phyloP scores from a whole-genome alignment of 1,140 invertebrate genomes.

The Lerema accius region DNA sequence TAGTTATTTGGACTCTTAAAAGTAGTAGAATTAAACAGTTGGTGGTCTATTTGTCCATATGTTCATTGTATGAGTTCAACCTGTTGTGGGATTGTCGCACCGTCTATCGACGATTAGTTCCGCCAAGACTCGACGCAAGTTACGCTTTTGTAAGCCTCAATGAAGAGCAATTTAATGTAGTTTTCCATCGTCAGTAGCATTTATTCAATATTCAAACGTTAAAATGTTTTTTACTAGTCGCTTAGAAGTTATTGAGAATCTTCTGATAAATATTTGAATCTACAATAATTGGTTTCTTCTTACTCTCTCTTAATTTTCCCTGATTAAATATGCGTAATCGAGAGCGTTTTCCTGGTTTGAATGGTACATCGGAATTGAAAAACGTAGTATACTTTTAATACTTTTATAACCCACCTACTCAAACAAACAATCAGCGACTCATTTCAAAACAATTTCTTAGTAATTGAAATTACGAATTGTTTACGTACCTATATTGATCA shows the following conservation, averaged over 20 bases:
- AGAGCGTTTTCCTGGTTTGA: too few relatives aligned
- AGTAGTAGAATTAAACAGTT: background rate
- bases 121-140: slow-evolving; percentile 12
- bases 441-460: slow-evolving; percentile 13
- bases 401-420: background rate
- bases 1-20: background rate
- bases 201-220: too few relatives aligned
- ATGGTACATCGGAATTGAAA: too few relatives aligned
- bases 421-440: background rate
- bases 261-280: too few relatives aligned
- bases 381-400: too few relatives aligned
- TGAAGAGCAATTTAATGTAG: slow-evolving; percentile 11
- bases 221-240: too few relatives aligned
- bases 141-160: slow-evolving; percentile 14
- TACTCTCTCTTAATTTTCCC: too few relatives aligned
- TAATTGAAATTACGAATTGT: slow-evolving; percentile 4
- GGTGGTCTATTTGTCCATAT: slow-evolving; percentile 23
- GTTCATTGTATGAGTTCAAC: slow-evolving; percentile 14
- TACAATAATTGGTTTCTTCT: too few relatives aligned
- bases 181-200: background rate
- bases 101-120: slow-evolving; percentile 18
- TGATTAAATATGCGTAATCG: too few relatives aligned
- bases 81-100: slow-evolving; percentile 19
- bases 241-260: too few relatives aligned
- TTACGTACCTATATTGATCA: slow-evolving; percentile 26